Percentiles rank a stretch among this genome's conserved stretches.
Evolutionary conservation across 2,797 vertebrate species (phyloP).

Genomic region (Esox masquinongy): DNA sequence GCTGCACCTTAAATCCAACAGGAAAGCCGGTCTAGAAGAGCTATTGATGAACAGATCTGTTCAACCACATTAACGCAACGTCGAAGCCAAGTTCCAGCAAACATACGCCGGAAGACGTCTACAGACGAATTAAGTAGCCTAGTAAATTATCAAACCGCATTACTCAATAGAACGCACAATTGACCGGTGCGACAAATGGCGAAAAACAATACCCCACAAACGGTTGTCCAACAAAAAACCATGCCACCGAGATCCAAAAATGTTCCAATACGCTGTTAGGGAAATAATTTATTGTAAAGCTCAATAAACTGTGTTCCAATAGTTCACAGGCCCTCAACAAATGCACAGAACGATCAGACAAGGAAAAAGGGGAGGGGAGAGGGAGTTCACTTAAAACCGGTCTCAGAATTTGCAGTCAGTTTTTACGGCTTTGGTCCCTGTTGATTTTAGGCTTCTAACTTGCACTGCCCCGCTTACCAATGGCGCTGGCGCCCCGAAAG

Average conservation of each 20-base stretch:
- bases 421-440: conserved; percentile 13
- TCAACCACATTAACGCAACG: conserved; percentile 27
- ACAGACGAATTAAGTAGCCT: conserved; percentile 31
- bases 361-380: conserved; percentile 39
- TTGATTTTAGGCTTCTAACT: conserved; percentile 12
- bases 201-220: conserved; percentile 28
- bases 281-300: conserved; percentile 18
- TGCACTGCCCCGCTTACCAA: conserved; percentile 2
- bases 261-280: conserved; percentile 19
- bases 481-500: conserved; percentile 10
- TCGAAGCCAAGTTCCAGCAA: conserved; percentile 40
- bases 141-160: conserved; percentile 36
- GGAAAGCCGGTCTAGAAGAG: conserved; percentile 38
- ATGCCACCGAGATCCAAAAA: conserved; percentile 24
- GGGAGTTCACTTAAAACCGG: conserved; percentile 39
- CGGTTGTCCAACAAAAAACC: conserved; percentile 25
- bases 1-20: conserved; percentile 33
- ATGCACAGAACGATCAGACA: conserved; percentile 41
- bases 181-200: conserved; percentile 28
- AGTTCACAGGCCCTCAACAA: conserved; percentile 46
- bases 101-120: conserved; percentile 25
- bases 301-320: conserved; percentile 28
- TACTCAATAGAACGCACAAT: conserved; percentile 31
- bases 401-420: conserved; percentile 26
- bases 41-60: conserved; percentile 44